phyloP scores from a whole-genome alignment of 2,113 vertebrate genomes.

The Amphilophus citrinellus region DNA sequence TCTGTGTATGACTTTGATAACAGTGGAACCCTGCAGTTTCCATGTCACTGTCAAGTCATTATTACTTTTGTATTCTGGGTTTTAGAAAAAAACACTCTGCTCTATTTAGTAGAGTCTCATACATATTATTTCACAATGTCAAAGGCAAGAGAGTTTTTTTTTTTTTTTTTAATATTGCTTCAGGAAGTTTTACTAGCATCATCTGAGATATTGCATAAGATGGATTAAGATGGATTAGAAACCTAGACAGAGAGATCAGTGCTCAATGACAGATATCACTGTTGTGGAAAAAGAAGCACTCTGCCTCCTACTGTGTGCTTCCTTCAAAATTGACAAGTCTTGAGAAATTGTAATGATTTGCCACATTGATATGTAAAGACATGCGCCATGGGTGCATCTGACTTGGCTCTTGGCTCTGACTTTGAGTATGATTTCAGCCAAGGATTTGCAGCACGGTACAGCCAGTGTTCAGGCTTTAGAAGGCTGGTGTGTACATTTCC shows the following conservation, averaged over 20 bases:
- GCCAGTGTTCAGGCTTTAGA: constrained; percentile 20
- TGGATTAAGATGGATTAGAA: constrained; percentile 1
- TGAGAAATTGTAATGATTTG: constrained; percentile 2
- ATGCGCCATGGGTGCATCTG: neutral
- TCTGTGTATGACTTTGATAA: neutral
- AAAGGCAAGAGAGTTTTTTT: neutral
- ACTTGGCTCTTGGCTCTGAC: constrained; percentile 8
- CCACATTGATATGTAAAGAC: neutral
- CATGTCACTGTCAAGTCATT: neutral
- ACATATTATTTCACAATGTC: neutral
- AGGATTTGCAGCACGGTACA: neutral
- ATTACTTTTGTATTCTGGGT: neutral
- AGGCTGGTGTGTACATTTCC: constrained; percentile 9
- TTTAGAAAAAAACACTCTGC: neutral
- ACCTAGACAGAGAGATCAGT: neutral
- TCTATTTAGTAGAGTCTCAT: neutral
- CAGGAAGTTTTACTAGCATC: neutral
- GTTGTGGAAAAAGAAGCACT: constrained; percentile 14
- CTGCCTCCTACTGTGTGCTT: neutral
- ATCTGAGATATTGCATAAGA: neutral
- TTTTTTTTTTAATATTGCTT: neutral
- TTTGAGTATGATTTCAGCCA: constrained; percentile 14
- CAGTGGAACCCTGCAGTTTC: neutral
- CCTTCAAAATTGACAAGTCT: neutral
- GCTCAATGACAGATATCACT: neutral